phyloP scores from a whole-genome alignment of 2,113 vertebrate species.

The Tympanuchus pallidicinctus region DNA sequence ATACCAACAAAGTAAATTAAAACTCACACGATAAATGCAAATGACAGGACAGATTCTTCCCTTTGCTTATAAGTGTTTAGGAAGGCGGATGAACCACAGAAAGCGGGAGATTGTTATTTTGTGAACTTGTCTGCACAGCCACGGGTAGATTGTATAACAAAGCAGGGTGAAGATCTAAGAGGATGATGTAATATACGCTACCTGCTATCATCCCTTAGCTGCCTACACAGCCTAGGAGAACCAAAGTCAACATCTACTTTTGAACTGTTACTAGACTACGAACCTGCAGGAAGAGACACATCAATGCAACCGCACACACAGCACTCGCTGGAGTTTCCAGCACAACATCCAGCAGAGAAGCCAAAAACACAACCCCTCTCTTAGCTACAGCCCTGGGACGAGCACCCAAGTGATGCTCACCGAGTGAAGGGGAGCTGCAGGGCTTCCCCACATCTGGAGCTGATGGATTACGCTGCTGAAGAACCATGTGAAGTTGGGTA shows the following conservation, averaged over 20 bases:
- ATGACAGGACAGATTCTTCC: not conserved
- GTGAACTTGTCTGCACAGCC: not conserved
- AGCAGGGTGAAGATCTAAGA: not conserved
- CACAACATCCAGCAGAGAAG: not conserved
- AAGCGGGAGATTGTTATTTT: not conserved
- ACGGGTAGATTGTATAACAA: not conserved
- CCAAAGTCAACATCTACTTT: not conserved
- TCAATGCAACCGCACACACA: not conserved
- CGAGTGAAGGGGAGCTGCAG: not conserved
- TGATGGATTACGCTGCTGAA: accelerated
- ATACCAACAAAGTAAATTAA: slow-evolving; percentile 47
- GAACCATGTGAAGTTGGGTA: accelerated
- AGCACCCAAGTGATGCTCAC: accelerated
- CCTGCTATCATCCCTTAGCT: not conserved
- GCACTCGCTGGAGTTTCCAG: not conserved
- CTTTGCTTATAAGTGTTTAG: not conserved
- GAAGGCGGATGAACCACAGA: not conserved
- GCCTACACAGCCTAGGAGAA: not conserved
- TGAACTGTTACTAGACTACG: not conserved
- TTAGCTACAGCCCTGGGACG: accelerated
- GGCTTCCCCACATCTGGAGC: not conserved
- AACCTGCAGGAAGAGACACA: not conserved
- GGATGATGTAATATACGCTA: not conserved
- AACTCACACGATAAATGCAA: slow-evolving; percentile 43
- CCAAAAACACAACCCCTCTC: not conserved